These are phyloP conservation scores for Avahi laniger DNA, from an alignment of 2,797 vertebrate genomes.

Conservation along the genomic window DNA sequence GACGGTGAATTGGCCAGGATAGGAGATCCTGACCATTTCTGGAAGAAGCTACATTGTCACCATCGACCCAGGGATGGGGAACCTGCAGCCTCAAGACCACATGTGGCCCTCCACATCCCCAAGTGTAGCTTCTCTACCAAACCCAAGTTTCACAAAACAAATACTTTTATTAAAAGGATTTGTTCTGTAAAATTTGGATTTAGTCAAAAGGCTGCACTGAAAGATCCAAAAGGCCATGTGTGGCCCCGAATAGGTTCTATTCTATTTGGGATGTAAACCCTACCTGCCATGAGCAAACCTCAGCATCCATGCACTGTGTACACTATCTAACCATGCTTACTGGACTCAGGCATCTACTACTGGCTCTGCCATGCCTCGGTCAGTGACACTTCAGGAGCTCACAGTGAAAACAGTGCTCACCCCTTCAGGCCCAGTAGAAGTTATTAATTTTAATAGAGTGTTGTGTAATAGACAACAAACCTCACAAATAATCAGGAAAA, in stretches of 20 bases:
- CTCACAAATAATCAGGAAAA: background rate
- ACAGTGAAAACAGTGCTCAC: background rate
- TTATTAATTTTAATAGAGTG: too few relatives aligned
- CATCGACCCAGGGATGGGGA: background rate
- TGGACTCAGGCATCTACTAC: background rate
- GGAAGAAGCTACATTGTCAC: background rate
- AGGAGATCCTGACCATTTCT: background rate
- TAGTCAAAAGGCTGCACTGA: too few relatives aligned
- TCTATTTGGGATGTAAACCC: background rate
- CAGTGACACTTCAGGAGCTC: background rate
- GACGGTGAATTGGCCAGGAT: background rate
- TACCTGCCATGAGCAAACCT: background rate
- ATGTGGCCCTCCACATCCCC: too few relatives aligned
- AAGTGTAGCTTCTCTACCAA: too few relatives aligned
- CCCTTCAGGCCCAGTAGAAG: background rate
- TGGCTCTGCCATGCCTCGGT: background rate
- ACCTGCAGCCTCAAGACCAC: too few relatives aligned
- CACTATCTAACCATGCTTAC: background rate
- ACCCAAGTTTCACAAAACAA: too few relatives aligned
- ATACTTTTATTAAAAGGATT: too few relatives aligned
- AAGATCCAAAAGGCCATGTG: background rate
- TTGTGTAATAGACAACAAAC: too few relatives aligned
- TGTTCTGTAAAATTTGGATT: too few relatives aligned
- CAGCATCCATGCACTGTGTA: background rate
- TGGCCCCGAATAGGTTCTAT: background rate